Evolutionary conservation across 2,113 vertebrate genomes (phyloP).

Genomic region (Paraplagusia blochii): DNA sequence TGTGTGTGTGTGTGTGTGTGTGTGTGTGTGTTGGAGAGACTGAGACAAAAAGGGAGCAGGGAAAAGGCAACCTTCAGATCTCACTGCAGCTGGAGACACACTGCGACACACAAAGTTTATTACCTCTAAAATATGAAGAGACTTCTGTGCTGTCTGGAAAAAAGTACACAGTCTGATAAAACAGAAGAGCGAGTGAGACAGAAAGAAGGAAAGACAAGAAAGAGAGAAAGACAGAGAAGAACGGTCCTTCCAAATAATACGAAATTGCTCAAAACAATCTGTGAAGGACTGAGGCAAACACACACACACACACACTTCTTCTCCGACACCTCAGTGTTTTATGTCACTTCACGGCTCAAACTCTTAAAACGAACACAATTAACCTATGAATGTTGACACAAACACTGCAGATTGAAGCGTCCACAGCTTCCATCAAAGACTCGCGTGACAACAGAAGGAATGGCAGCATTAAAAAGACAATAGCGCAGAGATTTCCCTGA

Average conservation of each 20-base stretch:
- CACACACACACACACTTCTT: constrained; percentile 20
- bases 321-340: constrained; percentile 26
- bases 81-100: constrained; percentile 53
- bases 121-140: constrained; percentile 54
- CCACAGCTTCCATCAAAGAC: constrained; percentile 55
- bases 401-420: constrained; percentile 7
- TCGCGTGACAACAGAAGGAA: constrained; percentile 46
- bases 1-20: constrained; percentile 7
- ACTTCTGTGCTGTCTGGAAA: constrained; percentile 29
- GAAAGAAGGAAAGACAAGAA: constrained; percentile 1
- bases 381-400: neutral
- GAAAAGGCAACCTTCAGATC: constrained; percentile 51
- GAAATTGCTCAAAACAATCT: constrained; percentile 43
- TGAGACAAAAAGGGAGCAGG: constrained; percentile 27
- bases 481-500: constrained; percentile 35
- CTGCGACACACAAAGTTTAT: constrained; percentile 58
- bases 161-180: neutral
- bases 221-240: neutral
- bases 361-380: constrained; percentile 31
- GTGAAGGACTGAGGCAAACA: constrained; percentile 37
- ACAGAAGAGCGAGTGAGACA: neutral
- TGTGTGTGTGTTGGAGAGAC: constrained; percentile 7
- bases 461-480: constrained; percentile 36
- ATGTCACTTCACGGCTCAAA: constrained; percentile 29
- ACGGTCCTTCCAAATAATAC: neutral